These are phyloP conservation scores for Calephelis nemesis DNA, from an alignment of 1,140 invertebrate genomes.

Conservation along the genomic window DNA sequence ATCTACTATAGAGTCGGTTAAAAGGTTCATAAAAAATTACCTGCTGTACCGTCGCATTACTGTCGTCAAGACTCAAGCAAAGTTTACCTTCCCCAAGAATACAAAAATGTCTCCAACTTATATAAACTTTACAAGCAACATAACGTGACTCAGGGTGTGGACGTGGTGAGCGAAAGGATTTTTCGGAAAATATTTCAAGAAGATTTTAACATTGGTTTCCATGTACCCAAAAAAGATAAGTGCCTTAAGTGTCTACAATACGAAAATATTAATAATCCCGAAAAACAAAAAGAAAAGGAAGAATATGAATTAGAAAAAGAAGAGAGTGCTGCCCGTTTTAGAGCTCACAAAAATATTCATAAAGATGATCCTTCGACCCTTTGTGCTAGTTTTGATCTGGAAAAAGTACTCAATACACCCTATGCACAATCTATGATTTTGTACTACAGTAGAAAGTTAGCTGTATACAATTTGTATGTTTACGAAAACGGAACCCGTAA, in stretches of 20 bases:
- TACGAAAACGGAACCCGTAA: too few species aligned
- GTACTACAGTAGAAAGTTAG: too few species aligned
- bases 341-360: constrained; percentile 25
- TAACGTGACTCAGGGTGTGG: constrained; percentile 20
- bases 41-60: constrained; percentile 38
- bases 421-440: constrained; percentile 20
- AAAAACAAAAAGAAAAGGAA: too few species aligned
- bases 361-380: constrained; percentile 27
- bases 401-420: constrained; percentile 34
- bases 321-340: too few species aligned
- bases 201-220: constrained; percentile 42
- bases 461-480: too few species aligned
- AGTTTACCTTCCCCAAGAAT: constrained; percentile 33
- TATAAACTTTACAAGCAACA: constrained; percentile 30
- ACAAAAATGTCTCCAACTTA: constrained; percentile 34
- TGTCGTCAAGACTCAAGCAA: constrained; percentile 30
- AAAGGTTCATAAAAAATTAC: constrained; percentile 35
- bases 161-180: constrained; percentile 32
- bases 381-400: constrained; percentile 7
- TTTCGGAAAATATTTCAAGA: constrained; percentile 37
- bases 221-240: constrained; percentile 46
- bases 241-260: constrained; percentile 24
- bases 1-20: constrained; percentile 17
- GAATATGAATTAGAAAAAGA: too few species aligned
- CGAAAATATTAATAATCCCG: constrained; percentile 20